Conservation (phyloP, 2,888 invertebrate genomes). For the Mayetiola destructor region DNA sequence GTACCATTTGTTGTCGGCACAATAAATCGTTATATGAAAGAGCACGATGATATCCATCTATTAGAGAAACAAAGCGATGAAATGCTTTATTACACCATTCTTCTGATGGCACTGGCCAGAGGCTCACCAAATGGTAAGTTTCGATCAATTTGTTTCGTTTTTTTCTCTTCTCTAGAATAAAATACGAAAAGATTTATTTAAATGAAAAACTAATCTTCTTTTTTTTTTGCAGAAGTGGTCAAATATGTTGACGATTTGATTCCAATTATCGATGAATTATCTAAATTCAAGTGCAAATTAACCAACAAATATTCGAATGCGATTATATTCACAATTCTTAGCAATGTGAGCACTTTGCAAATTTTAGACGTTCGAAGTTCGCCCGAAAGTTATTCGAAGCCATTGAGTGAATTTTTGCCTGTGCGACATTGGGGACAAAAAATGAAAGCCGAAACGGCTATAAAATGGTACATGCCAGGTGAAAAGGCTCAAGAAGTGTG, state of each 20-base stretch:
- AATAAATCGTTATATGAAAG: slow-evolving; percentile 43
- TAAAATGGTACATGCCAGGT: slow-evolving; percentile 67
- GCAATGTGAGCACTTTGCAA: slow-evolving; percentile 45
- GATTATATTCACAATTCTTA: slow-evolving; percentile 44
- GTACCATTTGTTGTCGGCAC: slow-evolving; percentile 57
- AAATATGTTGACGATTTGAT: slow-evolving; percentile 49
- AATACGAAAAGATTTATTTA: too few species aligned
- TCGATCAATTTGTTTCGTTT: too few species aligned
- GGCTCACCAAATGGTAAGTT: slow-evolving; percentile 41
- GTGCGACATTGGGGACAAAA: slow-evolving; percentile 57
- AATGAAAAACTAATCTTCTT: too few species aligned
- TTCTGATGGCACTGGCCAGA: slow-evolving; percentile 56
- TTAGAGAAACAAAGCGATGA: slow-evolving; percentile 69
- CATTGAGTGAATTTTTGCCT: slow-evolving; percentile 53
- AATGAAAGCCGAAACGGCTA: slow-evolving; percentile 42
- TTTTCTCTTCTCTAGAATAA: too few species aligned
- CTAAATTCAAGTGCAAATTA: slow-evolving; percentile 53
- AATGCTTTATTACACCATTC: slow-evolving; percentile 57
- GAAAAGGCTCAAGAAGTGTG: slow-evolving; percentile 52
- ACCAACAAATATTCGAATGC: slow-evolving; percentile 48
- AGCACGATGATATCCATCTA: slow-evolving; percentile 49
- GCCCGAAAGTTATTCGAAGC: slow-evolving; percentile 43
- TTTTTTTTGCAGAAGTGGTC: too few species aligned
- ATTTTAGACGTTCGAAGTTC: slow-evolving; percentile 49
- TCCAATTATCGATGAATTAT: slow-evolving; percentile 51